Conservation (phyloP, 2,797 vertebrate species). For the Hephaestus fuliginosus region DNA sequence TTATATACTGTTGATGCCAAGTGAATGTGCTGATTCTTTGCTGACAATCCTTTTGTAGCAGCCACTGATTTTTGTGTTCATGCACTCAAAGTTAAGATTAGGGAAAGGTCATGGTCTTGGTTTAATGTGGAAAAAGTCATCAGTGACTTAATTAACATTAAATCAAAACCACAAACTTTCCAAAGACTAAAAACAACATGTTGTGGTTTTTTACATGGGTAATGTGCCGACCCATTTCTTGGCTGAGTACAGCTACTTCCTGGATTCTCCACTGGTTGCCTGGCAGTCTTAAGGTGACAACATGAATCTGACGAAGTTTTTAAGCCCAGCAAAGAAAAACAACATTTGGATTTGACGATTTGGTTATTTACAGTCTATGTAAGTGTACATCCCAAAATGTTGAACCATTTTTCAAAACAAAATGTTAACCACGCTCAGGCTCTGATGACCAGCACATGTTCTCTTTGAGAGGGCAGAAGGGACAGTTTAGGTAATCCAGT, state of each 20-base stretch:
- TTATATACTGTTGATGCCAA: not conserved
- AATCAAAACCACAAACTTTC: not conserved
- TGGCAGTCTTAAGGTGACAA: not conserved
- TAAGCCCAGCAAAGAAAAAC: not conserved
- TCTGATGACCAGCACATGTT: constrained; percentile 84
- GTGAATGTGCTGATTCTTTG: not conserved
- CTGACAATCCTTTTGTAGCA: not conserved
- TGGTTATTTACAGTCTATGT: not conserved
- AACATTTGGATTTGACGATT: not conserved
- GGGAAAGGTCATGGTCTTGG: not conserved
- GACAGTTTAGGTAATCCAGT: constrained; percentile 89
- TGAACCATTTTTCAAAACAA: constrained; percentile 72
- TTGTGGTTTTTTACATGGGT: not conserved
- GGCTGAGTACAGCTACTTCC: not conserved
- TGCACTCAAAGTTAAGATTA: not conserved
- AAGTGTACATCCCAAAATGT: constrained; percentile 1
- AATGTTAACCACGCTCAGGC: constrained; percentile 78
- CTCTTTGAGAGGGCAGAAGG: constrained; percentile 50
- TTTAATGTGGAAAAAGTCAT: not conserved
- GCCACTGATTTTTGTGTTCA: not conserved
- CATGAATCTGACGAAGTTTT: not conserved
- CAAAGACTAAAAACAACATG: constrained; percentile 1
- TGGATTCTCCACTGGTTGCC: not conserved
- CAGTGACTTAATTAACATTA: not conserved
- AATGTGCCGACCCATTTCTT: not conserved